Conservation (phyloP, 2,888 invertebrate genomes). For the Xestia c-nigrum region DNA sequence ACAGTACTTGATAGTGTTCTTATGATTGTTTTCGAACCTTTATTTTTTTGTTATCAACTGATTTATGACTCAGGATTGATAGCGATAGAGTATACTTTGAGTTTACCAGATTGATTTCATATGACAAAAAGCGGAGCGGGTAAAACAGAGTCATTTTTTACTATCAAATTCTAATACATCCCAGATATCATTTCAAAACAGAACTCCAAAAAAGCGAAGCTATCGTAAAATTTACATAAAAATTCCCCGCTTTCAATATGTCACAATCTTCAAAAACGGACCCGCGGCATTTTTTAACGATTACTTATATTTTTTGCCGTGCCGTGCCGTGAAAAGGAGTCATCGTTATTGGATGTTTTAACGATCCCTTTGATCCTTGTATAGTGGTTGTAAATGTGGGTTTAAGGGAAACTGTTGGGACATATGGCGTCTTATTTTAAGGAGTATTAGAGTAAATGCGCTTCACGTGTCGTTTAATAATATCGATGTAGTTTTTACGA, state of each 20-base stretch:
- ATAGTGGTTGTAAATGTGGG: conserved; percentile 78
- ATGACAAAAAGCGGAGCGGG: neutral
- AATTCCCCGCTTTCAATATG: conserved; percentile 51
- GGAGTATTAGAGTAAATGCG: conserved; percentile 54
- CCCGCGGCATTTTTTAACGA: conserved; percentile 62
- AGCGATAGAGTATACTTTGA: neutral
- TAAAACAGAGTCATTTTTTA: conserved; percentile 16
- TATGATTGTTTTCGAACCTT: neutral
- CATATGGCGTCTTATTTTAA: conserved; percentile 64
- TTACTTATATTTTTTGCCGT: conserved; percentile 57
- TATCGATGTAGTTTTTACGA: conserved; percentile 47
- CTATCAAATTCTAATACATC: neutral
- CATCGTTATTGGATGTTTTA: conserved; percentile 72
- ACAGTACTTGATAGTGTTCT: neutral
- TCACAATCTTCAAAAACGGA: conserved; percentile 54
- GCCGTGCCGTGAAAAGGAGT: conserved; percentile 55
- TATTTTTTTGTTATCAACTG: neutral
- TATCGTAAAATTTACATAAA: conserved; percentile 53
- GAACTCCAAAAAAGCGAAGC: conserved; percentile 11
- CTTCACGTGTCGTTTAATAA: conserved; percentile 56
- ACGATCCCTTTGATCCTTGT: conserved; percentile 82
- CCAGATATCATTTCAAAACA: neutral
- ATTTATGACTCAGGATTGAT: neutral
- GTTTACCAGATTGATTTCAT: neutral
- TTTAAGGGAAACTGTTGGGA: conserved; percentile 68